A percentile compares a stretch with the other conserved stretches of the same genome.
Evolutionary conservation across 2,113 vertebrate species (phyloP).

Genomic region (Pelusios castaneus): DNA sequence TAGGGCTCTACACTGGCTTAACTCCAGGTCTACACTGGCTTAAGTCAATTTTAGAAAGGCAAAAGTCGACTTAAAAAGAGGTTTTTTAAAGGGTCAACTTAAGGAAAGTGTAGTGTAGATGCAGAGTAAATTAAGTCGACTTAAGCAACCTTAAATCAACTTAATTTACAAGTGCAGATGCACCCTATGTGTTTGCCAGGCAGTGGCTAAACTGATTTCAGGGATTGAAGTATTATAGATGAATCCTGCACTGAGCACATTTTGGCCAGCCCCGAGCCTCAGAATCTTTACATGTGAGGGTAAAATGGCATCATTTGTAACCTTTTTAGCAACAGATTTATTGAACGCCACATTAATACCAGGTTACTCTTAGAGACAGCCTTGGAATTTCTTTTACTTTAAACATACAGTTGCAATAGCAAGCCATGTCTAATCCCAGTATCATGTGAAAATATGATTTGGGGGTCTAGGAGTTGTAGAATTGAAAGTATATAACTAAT

Average conservation of each 20-base stretch:
- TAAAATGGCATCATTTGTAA: background rate
- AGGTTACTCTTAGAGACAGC: background rate
- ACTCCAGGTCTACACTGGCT: too few species aligned
- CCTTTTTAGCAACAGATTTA: background rate
- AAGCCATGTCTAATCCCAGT: background rate
- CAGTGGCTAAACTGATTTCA: too few species aligned
- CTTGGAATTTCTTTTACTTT: background rate
- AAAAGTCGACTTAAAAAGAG: too few species aligned
- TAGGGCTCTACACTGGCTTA: too few species aligned
- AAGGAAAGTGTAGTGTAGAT: too few species aligned
- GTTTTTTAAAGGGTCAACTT: too few species aligned
- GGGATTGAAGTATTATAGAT: background rate
- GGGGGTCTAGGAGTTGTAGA: background rate
- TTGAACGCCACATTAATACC: background rate
- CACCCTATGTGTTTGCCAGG: too few species aligned
- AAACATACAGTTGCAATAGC: background rate
- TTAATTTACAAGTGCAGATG: too few species aligned
- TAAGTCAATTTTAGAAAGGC: too few species aligned
- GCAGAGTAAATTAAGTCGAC: too few species aligned
- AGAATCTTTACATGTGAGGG: background rate
- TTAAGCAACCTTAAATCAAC: too few species aligned
- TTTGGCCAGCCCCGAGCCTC: background rate
- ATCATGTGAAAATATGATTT: background rate
- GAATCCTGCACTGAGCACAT: background rate
- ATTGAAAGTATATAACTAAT: background rate